Conservation (phyloP, 1,140 invertebrate genomes). For the Chelonus insularis region DNA sequence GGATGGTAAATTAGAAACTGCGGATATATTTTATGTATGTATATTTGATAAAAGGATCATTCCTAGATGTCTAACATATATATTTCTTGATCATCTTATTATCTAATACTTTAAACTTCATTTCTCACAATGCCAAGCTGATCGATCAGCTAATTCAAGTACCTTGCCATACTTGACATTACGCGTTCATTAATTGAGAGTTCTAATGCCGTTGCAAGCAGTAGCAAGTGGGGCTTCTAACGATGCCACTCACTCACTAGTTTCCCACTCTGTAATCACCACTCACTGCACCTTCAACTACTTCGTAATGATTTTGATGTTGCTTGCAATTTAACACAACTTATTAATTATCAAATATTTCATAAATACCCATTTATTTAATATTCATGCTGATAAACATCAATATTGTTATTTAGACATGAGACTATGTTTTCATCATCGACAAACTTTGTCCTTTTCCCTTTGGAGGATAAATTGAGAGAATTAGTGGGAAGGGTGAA, state of each 20-base stretch:
- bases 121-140: not conserved
- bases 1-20: not conserved
- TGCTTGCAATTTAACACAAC: not conserved
- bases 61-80: too few species aligned
- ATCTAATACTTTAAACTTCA: not conserved
- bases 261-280: slow-evolving; percentile 13
- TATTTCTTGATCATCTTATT: too few species aligned
- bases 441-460: too few species aligned
- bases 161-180: slow-evolving; percentile 7
- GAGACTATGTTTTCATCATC: too few species aligned
- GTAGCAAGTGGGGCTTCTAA: slow-evolving; percentile 18
- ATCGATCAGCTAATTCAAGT: slow-evolving; percentile 1
- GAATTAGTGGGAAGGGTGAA: too few species aligned
- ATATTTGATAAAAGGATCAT: too few species aligned
- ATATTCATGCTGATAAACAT: too few species aligned
- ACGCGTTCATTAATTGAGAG: slow-evolving; percentile 12
- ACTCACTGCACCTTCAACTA: not conserved
- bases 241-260: slow-evolving; percentile 8
- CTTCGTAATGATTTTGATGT: not conserved
- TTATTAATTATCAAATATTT: not conserved
- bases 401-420: too few species aligned
- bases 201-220: not conserved
- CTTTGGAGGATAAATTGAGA: too few species aligned
- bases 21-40: not conserved
- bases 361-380: not conserved